Evolutionary conservation across 2,888 invertebrate genomes (phyloP).

Genomic region (Drepanosiphum platanoidis): DNA sequence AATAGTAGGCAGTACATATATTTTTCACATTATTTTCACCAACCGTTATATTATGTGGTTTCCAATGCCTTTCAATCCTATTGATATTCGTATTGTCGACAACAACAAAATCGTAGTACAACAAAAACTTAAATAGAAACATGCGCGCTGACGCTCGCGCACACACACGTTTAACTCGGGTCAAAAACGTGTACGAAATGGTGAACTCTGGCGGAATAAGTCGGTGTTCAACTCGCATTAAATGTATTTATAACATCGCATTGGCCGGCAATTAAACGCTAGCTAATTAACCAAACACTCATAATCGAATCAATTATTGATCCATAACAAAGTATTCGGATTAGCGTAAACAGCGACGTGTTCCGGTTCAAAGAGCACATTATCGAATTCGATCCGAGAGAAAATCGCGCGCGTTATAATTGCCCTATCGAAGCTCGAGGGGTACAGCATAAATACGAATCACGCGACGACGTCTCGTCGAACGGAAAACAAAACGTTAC

Average conservation of each 20-base stretch:
- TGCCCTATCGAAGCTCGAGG: too few relatives aligned
- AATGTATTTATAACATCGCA: neutral
- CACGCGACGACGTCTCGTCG: too few relatives aligned
- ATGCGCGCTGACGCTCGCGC: too few relatives aligned
- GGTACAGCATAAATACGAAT: too few relatives aligned
- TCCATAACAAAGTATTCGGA: neutral
- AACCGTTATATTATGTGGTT: neutral
- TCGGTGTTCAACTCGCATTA: neutral
- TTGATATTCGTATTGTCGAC: neutral
- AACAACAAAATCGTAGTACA: neutral
- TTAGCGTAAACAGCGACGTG: neutral
- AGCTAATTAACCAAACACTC: too few relatives aligned
- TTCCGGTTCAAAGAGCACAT: neutral
- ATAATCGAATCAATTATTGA: neutral
- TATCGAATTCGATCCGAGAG: too few relatives aligned
- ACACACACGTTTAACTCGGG: too few relatives aligned
- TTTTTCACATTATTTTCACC: conserved; percentile 4
- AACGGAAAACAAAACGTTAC: too few relatives aligned
- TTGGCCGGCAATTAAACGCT: neutral
- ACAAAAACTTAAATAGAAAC: neutral
- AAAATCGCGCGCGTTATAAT: too few relatives aligned
- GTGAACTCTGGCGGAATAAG: neutral
- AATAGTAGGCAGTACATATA: neutral
- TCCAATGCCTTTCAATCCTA: neutral
- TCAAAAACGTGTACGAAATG: neutral